Base-by-base conservation (phyloP, 2,888 invertebrate species). In the Amphipoea lucens region DNA sequence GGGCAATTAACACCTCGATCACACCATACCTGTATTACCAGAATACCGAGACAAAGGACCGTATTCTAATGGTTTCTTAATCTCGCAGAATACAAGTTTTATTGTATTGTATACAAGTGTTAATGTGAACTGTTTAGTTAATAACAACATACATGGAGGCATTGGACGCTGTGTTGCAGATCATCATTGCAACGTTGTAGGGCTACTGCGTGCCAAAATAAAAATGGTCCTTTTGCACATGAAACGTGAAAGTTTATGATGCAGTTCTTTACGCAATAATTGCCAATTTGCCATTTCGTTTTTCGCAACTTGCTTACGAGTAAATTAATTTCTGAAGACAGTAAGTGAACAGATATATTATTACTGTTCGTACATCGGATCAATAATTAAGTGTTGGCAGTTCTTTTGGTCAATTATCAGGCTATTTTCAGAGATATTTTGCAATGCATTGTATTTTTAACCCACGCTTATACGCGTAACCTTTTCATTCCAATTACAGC, bases 121-220 rank as follows among this genome's bases (percentile, higher is more conserved):
- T 84, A 72, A 79, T 73, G 62, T 36, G 77, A 77, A 84, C 72
- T 76, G 79, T 69, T 84, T 48, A 69, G 63, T 75, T 87, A 77
- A 69, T 87, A 77, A 79, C 73, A 76, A 74, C 71, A 87, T 70
- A 69, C 12, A 62, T 66, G 45, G 17, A 76, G 87, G 72, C 87
- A 85, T 71, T 84, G 85, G 84, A 87, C 85, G 80, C 79, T 67
- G 68, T 71, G 65, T 80, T 85, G 74, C 87, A 77, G 70, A 75
- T 73, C 69, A 75, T 70, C 20, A 73, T 70, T 84, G 85, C 80
- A 85, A 67, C 5, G n/a, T 5, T 7, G 6, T 65, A 87, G 85
- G 85, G 87, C 36, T 85, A 69, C 17, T 42, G 12, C 48, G 23
- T 40, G 9, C 7, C 7, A 29, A 42, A 66, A 42, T 51, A 40